These are phyloP conservation scores for Turdus rufiventris DNA, from an alignment of 2,113 vertebrate species.

Conservation along the genomic window DNA sequence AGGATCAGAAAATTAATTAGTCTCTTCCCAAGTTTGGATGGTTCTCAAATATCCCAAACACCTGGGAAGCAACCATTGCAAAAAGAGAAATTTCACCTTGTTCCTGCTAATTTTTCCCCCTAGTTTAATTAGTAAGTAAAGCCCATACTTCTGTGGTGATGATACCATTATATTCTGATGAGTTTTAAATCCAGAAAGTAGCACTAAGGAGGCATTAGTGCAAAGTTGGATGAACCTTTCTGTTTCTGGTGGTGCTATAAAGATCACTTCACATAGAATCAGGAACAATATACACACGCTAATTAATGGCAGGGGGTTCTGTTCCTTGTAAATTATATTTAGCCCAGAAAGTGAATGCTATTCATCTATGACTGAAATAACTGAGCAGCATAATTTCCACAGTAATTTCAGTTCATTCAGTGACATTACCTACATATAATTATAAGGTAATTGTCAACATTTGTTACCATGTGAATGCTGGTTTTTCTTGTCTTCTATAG, in stretches of 20 bases:
- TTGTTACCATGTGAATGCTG: slow-evolving; percentile 56
- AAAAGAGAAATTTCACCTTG: background rate
- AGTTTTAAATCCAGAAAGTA: background rate
- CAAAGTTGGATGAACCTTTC: background rate
- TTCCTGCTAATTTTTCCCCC: background rate
- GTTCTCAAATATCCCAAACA: background rate
- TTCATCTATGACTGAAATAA: slow-evolving; percentile 65
- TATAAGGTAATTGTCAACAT: slow-evolving; percentile 80
- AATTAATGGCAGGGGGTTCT: slow-evolving; percentile 59
- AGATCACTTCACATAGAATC: slow-evolving; percentile 16
- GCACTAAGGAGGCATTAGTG: background rate
- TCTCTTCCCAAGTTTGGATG: background rate
- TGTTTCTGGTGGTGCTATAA: slow-evolving; percentile 20
- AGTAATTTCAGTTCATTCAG: slow-evolving; percentile 82
- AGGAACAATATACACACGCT: slow-evolving; percentile 3
- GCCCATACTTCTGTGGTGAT: background rate
- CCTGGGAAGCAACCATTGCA: background rate
- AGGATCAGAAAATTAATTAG: background rate
- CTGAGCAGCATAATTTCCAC: slow-evolving; percentile 68
- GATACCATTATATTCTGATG: background rate
- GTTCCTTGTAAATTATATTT: slow-evolving; percentile 59
- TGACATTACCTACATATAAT: slow-evolving; percentile 79
- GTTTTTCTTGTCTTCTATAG: slow-evolving; percentile 41
- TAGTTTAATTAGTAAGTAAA: background rate
- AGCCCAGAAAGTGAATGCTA: slow-evolving; percentile 58